A percentile compares a stretch with the other conserved stretches of the same genome.
These are phyloP conservation scores for Syngnathus scovelli DNA, from an alignment of 2,113 vertebrate genomes.

Conservation along the genomic window DNA sequence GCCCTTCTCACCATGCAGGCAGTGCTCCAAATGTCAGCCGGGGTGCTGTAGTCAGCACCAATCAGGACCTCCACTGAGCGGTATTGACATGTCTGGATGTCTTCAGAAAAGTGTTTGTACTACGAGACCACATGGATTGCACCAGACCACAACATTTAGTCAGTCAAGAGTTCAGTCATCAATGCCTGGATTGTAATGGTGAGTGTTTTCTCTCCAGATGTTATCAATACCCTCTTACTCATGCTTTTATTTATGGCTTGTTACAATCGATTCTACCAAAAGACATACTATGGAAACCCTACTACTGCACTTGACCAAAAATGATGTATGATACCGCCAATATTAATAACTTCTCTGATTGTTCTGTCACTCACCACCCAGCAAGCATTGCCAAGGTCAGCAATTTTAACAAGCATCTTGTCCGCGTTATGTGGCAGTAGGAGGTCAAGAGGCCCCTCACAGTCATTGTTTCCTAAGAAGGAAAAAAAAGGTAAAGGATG, in stretches of 20 bases:
- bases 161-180: no score
- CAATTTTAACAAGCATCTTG: slow-evolving; percentile 79
- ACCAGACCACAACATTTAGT: neutral
- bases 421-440: slow-evolving; percentile 79
- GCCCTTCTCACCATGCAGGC: slow-evolving; percentile 85
- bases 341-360: neutral
- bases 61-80: slow-evolving; percentile 91
- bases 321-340: no score
- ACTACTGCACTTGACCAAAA: no score
- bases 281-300: no score
- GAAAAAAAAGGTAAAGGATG: neutral
- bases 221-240: no score
- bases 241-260: no score
- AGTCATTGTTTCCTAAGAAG: slow-evolving; percentile 37
- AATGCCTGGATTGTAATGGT: no score
- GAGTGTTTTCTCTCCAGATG: no score
- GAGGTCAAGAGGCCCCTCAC: slow-evolving; percentile 81
- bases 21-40: slow-evolving; percentile 92
- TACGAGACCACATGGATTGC: slow-evolving; percentile 34
- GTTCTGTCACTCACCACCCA: slow-evolving; percentile 84
- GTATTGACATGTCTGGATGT: slow-evolving; percentile 94
- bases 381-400: slow-evolving; percentile 84
- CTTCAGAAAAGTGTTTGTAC: slow-evolving; percentile 93
- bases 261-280: no score
- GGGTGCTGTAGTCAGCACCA: slow-evolving; percentile 84